Evolutionary conservation across 2,888 invertebrate genomes (phyloP), one percentile per base, ranked within the genome.

Genomic region (Poecilobothrus nobilitatus): DNA sequence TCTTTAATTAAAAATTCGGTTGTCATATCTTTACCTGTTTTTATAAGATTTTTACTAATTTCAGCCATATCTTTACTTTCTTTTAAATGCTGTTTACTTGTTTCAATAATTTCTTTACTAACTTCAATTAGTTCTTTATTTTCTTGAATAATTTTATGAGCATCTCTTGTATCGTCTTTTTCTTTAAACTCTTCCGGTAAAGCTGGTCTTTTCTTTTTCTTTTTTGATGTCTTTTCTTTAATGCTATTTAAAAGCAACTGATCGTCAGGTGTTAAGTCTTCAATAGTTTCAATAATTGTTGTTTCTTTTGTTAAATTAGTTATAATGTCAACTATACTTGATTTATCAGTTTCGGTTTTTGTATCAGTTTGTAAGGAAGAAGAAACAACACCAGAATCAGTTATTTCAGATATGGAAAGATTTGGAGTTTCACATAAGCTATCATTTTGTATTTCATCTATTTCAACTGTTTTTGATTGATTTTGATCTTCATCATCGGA

Each of bases 191-290:
- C 78, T 72, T 78, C 78, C 7, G 81, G 81, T 66, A 81, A 76
- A 27, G 79, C 77, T 6, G 80, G 81, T n/a, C 81, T 74, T 66
- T 80, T 80, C 70, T 79, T 80, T 72, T 80, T 80, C 74, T 80
- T 79, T 69, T 80, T 82, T 5, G 78, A 77, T 53, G 80, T 73
- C 70, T 80, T 80, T 71, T 79, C 79, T 72, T 82, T 78, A 71
- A 80, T 78, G 61, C 78, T 74, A 71, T 79, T 76, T 65, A 79
- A 80, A 4, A 79, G 72, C 64, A 76, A 71, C 70, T 79, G 75
- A 69, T 83, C 83, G 73, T 82, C 82, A 21, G 74, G 71, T 65
- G 78, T 79, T 67, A 82, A 72, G 2, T 78, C 78, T 64, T 75
- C 73, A 37, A 73, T 65, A 12, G 66, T 62, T 33, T 64, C 68